Conservation (phyloP, 2,888 invertebrate species). For the Allolobophora icterica region DNA sequence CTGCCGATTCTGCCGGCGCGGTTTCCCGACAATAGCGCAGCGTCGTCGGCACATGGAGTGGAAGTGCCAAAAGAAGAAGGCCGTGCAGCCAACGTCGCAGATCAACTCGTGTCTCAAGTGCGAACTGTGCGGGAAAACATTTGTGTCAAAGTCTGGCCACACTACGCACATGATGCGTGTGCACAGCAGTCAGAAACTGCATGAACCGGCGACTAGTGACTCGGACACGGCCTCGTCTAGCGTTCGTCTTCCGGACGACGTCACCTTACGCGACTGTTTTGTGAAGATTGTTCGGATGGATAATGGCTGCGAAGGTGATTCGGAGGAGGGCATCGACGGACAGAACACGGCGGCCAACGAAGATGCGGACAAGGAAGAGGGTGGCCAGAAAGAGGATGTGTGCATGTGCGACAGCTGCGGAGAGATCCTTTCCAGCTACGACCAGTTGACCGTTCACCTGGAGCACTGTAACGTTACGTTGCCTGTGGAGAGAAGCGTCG, state of each 20-base stretch:
- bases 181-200: constrained; percentile 26
- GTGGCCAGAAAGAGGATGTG: neutral
- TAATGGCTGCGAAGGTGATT: neutral
- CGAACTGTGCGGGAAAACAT: constrained; percentile 39
- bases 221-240: neutral
- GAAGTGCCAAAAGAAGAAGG: constrained; percentile 41
- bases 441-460: constrained; percentile 9
- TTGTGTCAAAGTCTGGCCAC: constrained; percentile 40
- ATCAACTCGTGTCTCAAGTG: constrained; percentile 34
- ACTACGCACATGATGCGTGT: constrained; percentile 41
- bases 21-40: constrained; percentile 41
- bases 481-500: neutral
- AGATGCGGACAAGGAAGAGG: neutral
- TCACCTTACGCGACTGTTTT: constrained; percentile 33
- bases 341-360: too few relatives aligned
- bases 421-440: constrained; percentile 20
- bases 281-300: constrained; percentile 37
- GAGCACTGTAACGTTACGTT: constrained; percentile 12
- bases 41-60: constrained; percentile 44
- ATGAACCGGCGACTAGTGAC: neutral
- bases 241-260: neutral
- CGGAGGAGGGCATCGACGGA: neutral
- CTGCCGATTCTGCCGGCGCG: constrained; percentile 39
- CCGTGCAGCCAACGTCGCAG: neutral
- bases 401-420: constrained; percentile 38